Percentiles rank a stretch among this genome's conserved stretches.
phyloP scores from a whole-genome alignment of 2,888 invertebrate genomes.

The Pandemis corylana region DNA sequence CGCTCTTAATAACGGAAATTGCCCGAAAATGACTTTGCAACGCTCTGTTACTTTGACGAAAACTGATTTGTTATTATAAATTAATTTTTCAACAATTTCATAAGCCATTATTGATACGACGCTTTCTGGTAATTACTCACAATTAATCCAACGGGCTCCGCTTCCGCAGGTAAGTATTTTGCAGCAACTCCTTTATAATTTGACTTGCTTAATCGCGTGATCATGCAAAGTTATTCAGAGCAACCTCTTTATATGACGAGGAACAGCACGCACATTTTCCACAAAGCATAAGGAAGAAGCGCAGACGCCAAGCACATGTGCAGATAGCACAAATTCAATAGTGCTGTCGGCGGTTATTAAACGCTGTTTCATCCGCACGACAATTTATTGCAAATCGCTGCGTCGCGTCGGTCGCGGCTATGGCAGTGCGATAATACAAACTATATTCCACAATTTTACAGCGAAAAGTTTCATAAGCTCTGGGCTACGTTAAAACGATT shows the following conservation, averaged over 20 bases:
- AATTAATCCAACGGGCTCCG: slow-evolving; percentile 8
- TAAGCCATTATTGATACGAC: slow-evolving; percentile 46
- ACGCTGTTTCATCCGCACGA: slow-evolving; percentile 10
- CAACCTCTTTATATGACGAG: background rate
- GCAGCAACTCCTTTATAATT: background rate
- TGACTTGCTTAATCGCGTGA: background rate
- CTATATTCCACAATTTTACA: background rate
- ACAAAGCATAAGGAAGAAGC: slow-evolving; percentile 5
- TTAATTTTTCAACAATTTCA: slow-evolving; percentile 52
- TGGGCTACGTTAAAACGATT: background rate
- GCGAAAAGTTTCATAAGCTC: background rate
- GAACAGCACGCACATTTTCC: slow-evolving; percentile 9
- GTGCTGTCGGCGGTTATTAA: slow-evolving; percentile 13
- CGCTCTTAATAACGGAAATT: slow-evolving; percentile 70
- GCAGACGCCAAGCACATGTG: slow-evolving; percentile 17
- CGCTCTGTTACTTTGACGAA: slow-evolving; percentile 53
- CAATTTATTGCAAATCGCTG: slow-evolving; percentile 19
- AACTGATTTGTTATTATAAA: slow-evolving; percentile 62
- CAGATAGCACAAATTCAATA: slow-evolving; percentile 10
- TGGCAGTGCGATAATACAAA: background rate
- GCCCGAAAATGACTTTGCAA: slow-evolving; percentile 63
- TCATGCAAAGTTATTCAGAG: background rate
- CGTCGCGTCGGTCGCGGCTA: background rate
- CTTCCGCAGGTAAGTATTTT: background rate
- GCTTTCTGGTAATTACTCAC: slow-evolving; percentile 33